These are phyloP conservation scores for Macrobrachium rosenbergii DNA, from an alignment of 1,140 invertebrate species.

Conservation along the genomic window DNA sequence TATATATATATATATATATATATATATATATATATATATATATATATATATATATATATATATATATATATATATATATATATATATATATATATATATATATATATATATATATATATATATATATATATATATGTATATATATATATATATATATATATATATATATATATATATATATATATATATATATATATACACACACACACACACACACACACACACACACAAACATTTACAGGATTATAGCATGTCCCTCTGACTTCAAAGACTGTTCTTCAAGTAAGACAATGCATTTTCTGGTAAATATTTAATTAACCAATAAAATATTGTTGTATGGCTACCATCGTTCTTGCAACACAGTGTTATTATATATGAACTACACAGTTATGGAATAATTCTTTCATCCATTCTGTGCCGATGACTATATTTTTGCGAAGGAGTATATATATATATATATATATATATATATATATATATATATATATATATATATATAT, in stretches of 20 bases:
- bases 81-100: background rate
- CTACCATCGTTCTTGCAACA: no score
- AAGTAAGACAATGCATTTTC: no score
- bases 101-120: background rate
- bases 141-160: conserved; percentile 7
- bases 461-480: background rate
- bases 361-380: no score
- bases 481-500: background rate
- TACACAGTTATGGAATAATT: no score
- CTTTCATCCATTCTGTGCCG: no score
- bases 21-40: conserved; percentile 27
- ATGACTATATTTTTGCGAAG: background rate
- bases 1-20: conserved; percentile 1
- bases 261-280: no score
- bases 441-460: background rate
- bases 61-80: background rate
- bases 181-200: background rate
- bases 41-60: background rate
- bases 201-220: background rate
- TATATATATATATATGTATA: background rate
- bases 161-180: background rate
- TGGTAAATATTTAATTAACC: no score
- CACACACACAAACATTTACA: background rate
- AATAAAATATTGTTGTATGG: no score
- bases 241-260: background rate